These are phyloP conservation scores for Stomorhina lunata DNA, from an alignment of 2,888 invertebrate genomes.

Conservation along the genomic window DNA sequence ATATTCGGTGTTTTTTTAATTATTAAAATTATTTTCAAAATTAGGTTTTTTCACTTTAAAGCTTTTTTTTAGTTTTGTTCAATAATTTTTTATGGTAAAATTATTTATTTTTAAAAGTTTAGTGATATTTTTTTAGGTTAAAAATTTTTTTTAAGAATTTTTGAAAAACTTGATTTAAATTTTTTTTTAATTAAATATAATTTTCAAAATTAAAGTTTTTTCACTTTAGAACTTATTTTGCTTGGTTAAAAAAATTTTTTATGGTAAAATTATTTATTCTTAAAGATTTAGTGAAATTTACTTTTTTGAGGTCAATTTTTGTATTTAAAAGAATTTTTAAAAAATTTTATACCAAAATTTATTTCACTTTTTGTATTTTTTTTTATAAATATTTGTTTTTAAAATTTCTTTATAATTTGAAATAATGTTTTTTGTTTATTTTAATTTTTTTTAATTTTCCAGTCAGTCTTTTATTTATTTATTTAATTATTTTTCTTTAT, in stretches of 20 bases:
- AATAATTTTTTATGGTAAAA: too few relatives aligned
- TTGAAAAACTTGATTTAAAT: neutral
- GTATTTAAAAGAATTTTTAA: too few relatives aligned
- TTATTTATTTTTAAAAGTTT: too few relatives aligned
- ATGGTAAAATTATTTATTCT: neutral
- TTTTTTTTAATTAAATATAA: neutral
- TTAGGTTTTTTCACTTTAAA: too few relatives aligned
- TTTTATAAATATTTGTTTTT: too few relatives aligned
- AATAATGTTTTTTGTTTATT: neutral
- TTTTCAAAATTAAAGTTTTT: too few relatives aligned
- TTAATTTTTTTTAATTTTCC: neutral
- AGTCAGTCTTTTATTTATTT: neutral
- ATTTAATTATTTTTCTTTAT: neutral
- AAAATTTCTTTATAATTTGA: neutral
- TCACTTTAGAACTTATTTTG: neutral
- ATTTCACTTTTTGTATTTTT: neutral
- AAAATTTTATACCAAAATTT: neutral
- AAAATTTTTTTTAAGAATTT: neutral
- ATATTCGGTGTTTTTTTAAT: too few relatives aligned
- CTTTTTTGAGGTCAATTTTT: too few relatives aligned
- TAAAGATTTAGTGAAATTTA: too few relatives aligned
- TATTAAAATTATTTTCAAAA: too few relatives aligned
- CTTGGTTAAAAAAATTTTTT: neutral
- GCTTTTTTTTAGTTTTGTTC: too few relatives aligned
- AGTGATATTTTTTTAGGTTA: too few relatives aligned